A percentile compares a stretch with the other conserved stretches of the same genome.
Evolutionary conservation across 2,797 vertebrate genomes (phyloP).

Genomic region (Tiaroga cobitis): DNA sequence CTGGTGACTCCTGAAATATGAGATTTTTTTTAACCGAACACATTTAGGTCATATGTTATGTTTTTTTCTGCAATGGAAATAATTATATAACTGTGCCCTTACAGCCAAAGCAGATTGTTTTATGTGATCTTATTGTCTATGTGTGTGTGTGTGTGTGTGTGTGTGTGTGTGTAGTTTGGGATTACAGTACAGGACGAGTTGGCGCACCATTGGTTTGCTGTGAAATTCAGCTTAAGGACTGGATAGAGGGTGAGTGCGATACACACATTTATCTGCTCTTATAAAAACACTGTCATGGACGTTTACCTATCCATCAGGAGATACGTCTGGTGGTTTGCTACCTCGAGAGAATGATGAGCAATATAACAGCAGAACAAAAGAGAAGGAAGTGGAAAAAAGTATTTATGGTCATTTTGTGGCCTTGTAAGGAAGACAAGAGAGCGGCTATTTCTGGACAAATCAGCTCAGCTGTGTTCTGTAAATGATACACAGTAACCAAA

Average conservation of each 20-base stretch:
- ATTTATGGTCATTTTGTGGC: slow-evolving; percentile 28
- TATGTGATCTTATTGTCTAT: background rate
- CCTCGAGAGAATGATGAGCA: background rate
- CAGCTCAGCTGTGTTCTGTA: background rate
- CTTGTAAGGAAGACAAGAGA: slow-evolving; percentile 66
- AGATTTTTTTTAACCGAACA: background rate
- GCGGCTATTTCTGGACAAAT: background rate
- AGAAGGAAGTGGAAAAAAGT: slow-evolving; percentile 17
- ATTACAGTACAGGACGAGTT: slow-evolving; percentile 95
- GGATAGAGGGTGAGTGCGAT: slow-evolving; percentile 89
- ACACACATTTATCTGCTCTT: slow-evolving; percentile 26
- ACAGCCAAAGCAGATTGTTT: background rate
- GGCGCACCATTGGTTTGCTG: slow-evolving; percentile 92
- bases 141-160: slow-evolving; percentile 52
- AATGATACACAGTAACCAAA: background rate
- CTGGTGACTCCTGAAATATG: slow-evolving; percentile 23
- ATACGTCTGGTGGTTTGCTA: slow-evolving; percentile 23
- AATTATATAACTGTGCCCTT: slow-evolving; percentile 23
- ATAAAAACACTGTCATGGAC: slow-evolving; percentile 45
- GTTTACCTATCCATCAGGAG: slow-evolving; percentile 36
- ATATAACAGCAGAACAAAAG: slow-evolving; percentile 9
- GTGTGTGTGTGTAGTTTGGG: slow-evolving; percentile 82
- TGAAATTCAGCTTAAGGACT: slow-evolving; percentile 93
- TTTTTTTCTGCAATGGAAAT: slow-evolving; percentile 21
- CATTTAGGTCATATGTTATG: background rate